Percentiles rank a stretch among this genome's conserved stretches.
These are phyloP conservation scores for Notodonta ziczac DNA, from an alignment of 2,888 invertebrate species.

Conservation along the genomic window DNA sequence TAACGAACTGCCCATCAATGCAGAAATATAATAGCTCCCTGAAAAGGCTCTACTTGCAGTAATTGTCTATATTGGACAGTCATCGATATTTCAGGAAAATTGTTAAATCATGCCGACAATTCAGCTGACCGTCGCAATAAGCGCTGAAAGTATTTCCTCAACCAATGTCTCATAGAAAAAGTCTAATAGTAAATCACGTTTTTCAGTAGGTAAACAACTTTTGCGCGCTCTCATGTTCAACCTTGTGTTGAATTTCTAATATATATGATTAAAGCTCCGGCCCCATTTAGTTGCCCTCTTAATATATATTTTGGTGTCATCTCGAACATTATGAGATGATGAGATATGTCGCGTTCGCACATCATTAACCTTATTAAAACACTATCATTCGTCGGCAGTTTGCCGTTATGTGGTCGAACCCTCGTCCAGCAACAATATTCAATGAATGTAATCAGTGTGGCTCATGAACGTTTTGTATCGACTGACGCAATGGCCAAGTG, in stretches of 20 bases:
- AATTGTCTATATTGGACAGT: no score
- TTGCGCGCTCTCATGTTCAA: no score
- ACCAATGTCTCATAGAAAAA: no score
- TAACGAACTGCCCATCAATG: no score
- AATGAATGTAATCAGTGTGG: conserved; percentile 74
- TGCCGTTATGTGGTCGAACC: conserved; percentile 68
- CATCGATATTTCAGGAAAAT: no score
- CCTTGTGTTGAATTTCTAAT: not conserved
- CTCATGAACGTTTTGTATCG: conserved; percentile 68
- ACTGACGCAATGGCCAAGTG: conserved; percentile 79
- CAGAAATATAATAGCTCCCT: no score
- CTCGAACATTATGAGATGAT: conserved; percentile 36
- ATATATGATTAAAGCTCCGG: conserved; percentile 21
- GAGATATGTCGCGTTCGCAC: conserved; percentile 52
- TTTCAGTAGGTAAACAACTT: no score
- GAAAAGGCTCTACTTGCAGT: no score
- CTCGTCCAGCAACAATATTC: conserved; percentile 62
- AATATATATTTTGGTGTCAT: conserved; percentile 39
- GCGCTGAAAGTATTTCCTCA: no score
- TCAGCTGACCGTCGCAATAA: no score
- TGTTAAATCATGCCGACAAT: no score
- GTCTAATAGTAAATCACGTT: no score
- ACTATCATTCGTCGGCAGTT: conserved; percentile 62
- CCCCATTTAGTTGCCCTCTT: conserved; percentile 33
- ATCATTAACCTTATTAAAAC: conserved; percentile 72